Evolutionary conservation across 2,888 invertebrate species (phyloP), one percentile per base, ranked within the genome.

Genomic region (Lutraria lutraria): DNA sequence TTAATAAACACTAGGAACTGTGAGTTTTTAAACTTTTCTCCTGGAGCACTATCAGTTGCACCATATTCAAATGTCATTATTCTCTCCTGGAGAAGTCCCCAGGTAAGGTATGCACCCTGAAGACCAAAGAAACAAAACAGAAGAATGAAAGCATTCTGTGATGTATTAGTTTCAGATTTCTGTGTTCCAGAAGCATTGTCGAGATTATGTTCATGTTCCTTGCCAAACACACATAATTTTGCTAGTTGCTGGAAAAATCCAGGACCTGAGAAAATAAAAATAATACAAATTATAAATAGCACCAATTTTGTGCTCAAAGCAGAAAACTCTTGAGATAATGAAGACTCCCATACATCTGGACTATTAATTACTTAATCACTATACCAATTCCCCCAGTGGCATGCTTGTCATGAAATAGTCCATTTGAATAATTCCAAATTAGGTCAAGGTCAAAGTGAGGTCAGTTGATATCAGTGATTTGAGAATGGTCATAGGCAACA

Each of bases 1-100:
- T 99, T 99, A 85, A 98, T 97, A 97, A 99, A 99, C 91, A 99
- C 99, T 91, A 99, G 97, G 97, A 99, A 99, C 97, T 99, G 99
- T 0, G 99, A 99, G 97, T 99, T 99, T 95, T 97, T 98, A 97
- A 99, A 99, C 92, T 97, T 97, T 31, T 97, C 97, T 90, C 94
- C 95, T 52, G 88, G 85, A 6, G 89, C 82, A 0, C 83, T 90
- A 10, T 93, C 94, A 19, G 95, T 95, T 72, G 93, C 92, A 19
- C 95, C 94, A 92, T 97, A 97, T 85, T 96, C 95, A 83, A 95
- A 95, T 0, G 99, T 99, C 99, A 99, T 99, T 88, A 99, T 98
- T 97, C 99, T 98, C 97, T 99, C 99, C 97, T 99, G 99, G 90
- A 99, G 97, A 90, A 99, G 97, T 12, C 99, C 99, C 99, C 99